Percentiles rank a stretch among this genome's conserved stretches.
These are phyloP conservation scores for Tribolium freemani DNA, from an alignment of 2,888 invertebrate genomes.

Conservation along the genomic window DNA sequence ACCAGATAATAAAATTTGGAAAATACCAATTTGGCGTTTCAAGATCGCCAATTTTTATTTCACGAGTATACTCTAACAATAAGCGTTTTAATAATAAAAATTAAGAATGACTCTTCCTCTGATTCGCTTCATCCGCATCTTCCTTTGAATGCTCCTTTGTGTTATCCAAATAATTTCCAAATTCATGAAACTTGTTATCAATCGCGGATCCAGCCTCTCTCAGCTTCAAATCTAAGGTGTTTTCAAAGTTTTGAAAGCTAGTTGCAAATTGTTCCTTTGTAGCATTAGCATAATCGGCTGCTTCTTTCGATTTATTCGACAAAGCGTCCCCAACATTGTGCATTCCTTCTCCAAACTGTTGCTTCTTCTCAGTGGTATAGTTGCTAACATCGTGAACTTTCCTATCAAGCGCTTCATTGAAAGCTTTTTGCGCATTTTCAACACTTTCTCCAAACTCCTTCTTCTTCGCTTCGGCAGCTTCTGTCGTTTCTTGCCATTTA, in stretches of 20 bases:
- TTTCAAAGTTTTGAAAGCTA: slow-evolving; percentile 26
- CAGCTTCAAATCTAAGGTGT: slow-evolving; percentile 39
- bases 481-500: slow-evolving; percentile 53
- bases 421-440: slow-evolving; percentile 26
- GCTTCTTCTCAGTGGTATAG: slow-evolving; percentile 30
- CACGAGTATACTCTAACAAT: too few relatives aligned
- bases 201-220: slow-evolving; percentile 48
- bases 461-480: slow-evolving; percentile 48
- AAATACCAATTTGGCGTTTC: too few relatives aligned
- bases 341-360: slow-evolving; percentile 64
- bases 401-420: slow-evolving; percentile 43
- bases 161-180: slow-evolving; percentile 34
- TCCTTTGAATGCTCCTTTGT: slow-evolving; percentile 46
- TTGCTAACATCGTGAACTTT: slow-evolving; percentile 50
- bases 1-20: too few relatives aligned
- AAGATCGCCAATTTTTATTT: too few relatives aligned
- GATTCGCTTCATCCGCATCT: slow-evolving; percentile 51
- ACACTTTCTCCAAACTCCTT: slow-evolving; percentile 35
- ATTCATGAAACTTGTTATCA: slow-evolving; percentile 45
- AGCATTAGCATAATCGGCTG: slow-evolving; percentile 60
- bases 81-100: too few relatives aligned
- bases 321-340: slow-evolving; percentile 67
- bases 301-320: slow-evolving; percentile 58
- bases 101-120: slow-evolving; percentile 28
- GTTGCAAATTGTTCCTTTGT: slow-evolving; percentile 39